Evolutionary conservation across 1,140 invertebrate genomes (phyloP), one percentile per base, ranked within the genome.

Genomic region (Ladona fulva): DNA sequence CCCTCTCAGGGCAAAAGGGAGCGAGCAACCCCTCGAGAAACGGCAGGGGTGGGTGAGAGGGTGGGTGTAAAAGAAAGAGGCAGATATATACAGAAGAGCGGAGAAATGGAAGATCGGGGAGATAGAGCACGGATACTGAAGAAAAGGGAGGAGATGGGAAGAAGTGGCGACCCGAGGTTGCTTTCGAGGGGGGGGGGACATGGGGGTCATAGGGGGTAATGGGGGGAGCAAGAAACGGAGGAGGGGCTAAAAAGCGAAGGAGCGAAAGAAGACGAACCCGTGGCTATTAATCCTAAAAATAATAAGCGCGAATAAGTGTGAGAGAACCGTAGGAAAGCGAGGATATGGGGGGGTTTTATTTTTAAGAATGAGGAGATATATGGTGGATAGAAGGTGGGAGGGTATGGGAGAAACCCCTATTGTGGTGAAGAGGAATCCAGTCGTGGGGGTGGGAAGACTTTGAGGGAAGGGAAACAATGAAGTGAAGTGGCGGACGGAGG

Each of bases 211-310:
- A n/a, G n/a, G n/a, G n/a, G n/a, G n/a, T n/a, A n/a, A n/a, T n/a
- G n/a, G n/a, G n/a, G n/a, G n/a, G n/a, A n/a, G n/a, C n/a, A n/a
- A n/a, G n/a, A n/a, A n/a, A n/a, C n/a, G 12, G 14, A 12, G 12
- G 52, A 12, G 14, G 1, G 52, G 29, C 8, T 1, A 37, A 37
- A 37, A 37, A 37, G n/a, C n/a, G n/a, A 37, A 37, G 29, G 29
- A 8, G 29, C 29, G 29, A 37, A 37, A 66, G 52, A 22, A 66
- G 52, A 66, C 52, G 16, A 16, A 66, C n/a, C 52, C 52, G 52
- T 66, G 52, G n/a, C 52, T 66, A 66, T 66, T 66, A 66, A 66
- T 66, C 52, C 16, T 22, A 66, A 66, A 66, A 66, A 66, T 66
- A 66, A 66, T 66, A 66, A 66, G 29, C 29, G 29, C 29, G 29